Base-by-base conservation (phyloP, 2,113 vertebrate species). In the Thryonomys swinderianus region DNA sequence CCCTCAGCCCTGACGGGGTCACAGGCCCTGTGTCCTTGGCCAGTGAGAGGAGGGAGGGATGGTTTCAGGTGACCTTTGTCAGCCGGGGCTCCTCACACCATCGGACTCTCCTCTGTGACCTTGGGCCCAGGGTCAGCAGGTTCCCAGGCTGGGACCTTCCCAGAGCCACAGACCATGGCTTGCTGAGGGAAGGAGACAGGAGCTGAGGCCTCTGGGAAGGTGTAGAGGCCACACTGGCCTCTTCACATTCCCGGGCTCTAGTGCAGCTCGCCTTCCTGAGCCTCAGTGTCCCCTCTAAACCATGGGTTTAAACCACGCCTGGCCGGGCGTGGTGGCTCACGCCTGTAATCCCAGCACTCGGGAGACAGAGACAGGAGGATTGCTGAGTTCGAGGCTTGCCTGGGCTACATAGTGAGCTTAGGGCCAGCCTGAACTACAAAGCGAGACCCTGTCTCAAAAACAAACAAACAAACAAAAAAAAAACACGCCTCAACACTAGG, bases 71-170 rank as follows among this genome's bases (percentile, higher is more conserved):
- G 95, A 96, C 93, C 59, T 81, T 86, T 81, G 48, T 69, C 55
- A 55, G 73, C 45, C 84, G 12, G 51, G 42, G 57, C 6, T 53
- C 76, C 67, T 61, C 80, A 80, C 21, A 57, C 61, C 59, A 61
- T 45, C 61, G 45, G 53, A 51, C 59, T 53, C 59, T 53, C 78
- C 85, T 92, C 64, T 34, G 34, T 91, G 95, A n/a, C 74, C 69
- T 92, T 27, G 3, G 90, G 88, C 78, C 32, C 25, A 7, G 55
- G 97, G 96, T 96, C 96, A 96, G 83, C 45, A 71, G n/a, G 83
- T 96, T 97, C 96, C 96, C 96, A 97, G 95, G 86, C 51, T 23
- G 62, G 20, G 32, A 42, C 14, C 79, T 48, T 86, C 85, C 61
- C 57, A 83, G 94, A 85, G n/a, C 37, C 79, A 83, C 0, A 1